Percentiles rank a stretch among this genome's conserved stretches.
These are phyloP conservation scores for Lophochroa leadbeateri DNA, from an alignment of 2,113 vertebrate species.

Conservation along the genomic window DNA sequence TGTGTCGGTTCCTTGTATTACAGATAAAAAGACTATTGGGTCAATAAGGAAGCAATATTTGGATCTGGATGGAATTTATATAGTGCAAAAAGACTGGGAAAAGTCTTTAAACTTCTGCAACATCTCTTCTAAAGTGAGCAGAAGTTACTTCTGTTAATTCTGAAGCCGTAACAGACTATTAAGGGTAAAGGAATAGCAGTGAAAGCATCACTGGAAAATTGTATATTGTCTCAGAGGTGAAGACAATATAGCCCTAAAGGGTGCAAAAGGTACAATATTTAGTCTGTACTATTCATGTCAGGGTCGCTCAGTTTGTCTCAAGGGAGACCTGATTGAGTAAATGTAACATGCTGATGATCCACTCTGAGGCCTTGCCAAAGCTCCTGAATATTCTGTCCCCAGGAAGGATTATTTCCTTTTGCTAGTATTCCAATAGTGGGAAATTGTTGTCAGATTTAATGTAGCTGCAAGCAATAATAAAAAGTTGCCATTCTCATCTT, in stretches of 20 bases:
- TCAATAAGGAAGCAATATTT: neutral
- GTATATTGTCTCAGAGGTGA: neutral
- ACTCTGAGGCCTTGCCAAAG: neutral
- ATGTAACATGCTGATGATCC: neutral
- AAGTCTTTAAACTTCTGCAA: neutral
- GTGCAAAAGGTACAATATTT: neutral
- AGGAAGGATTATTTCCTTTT: neutral
- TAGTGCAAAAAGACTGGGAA: neutral
- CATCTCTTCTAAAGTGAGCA: neutral
- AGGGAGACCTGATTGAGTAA: neutral
- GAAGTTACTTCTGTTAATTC: neutral
- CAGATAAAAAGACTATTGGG: rapidly evolving
- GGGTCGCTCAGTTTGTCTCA: neutral
- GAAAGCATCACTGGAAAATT: neutral
- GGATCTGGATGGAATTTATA: neutral
- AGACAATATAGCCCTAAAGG: neutral
- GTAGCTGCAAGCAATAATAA: neutral
- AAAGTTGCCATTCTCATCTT: neutral
- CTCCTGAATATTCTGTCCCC: neutral
- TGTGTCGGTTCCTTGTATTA: neutral
- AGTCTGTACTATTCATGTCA: neutral
- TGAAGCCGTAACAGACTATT: neutral
- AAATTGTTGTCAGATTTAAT: neutral
- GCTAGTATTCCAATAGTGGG: neutral
- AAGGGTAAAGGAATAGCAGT: neutral